Evolutionary conservation across 2,113 vertebrate genomes (phyloP), one percentile per base, ranked within the genome.

Genomic region (Irena cyanogastra): DNA sequence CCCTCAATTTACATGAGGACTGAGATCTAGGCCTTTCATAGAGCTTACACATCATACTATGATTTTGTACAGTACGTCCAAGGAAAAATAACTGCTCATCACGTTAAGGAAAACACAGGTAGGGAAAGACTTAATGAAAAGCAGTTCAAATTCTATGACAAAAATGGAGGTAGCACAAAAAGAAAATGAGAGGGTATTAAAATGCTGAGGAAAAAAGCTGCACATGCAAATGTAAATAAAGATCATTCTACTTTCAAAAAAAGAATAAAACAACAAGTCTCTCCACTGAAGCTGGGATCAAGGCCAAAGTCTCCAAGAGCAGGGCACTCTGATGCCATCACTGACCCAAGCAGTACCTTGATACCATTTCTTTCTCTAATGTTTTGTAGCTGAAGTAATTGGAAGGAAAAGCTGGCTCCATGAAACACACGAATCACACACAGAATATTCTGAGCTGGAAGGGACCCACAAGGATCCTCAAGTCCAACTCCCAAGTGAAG

Each of bases 181-280:
- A 87, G 22, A 71, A 91, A 93, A 66, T 4, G 31, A 82, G 33
- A 90, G 9, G 42, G 45, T 39, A 65, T 60, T 82, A 93, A 87
- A 93, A 93, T 9, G 33, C 41, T 57, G 54, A 76, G 27, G 33
- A 9, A 30, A 52, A 70, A 60, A 63, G 49, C 22, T 27, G 7
- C 44, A 76, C 76, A 75, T 94, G 91, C 88, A 92, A 89, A 83
- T 27, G 17, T 54, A 76, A 94, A 87, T 39, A n/a, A 82, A 77
- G 59, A 82, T 66, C 64, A 70, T 70, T 80, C 31, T 45, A 7
- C 53, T 86, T 68, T 77, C 53, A 86, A 39, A 15, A 15, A n/a
- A 87, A 69, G n/a, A 47, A 47, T 28, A 71, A 91, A 93, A 81
- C 7, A 8, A 22, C 44, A 75, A 64, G 14, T 42, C 16, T 72